Percentiles rank a stretch among this genome's conserved stretches.
Conservation (phyloP, 2,113 vertebrate species). For the Ammospiza nelsoni region DNA sequence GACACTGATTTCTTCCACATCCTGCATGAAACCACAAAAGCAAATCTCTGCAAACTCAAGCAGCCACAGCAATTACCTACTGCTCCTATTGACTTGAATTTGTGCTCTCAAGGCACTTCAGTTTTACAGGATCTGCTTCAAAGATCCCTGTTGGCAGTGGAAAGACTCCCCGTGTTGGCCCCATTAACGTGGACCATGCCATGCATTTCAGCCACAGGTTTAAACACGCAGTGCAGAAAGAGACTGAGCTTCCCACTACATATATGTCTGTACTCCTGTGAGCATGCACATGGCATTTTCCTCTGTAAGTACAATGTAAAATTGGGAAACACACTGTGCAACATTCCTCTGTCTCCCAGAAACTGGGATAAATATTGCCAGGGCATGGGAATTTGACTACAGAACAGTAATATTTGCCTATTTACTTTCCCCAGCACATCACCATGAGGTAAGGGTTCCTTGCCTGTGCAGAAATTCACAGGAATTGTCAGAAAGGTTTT, state of each 20-base stretch:
- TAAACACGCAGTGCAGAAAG: not conserved
- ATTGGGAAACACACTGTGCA: not conserved
- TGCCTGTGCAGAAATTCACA: not conserved
- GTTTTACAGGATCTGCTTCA: not conserved
- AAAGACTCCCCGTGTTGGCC: not conserved
- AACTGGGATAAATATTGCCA: not conserved
- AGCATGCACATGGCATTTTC: not conserved
- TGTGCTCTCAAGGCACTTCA: not conserved
- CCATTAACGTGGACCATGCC: not conserved
- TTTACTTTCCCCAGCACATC: not conserved
- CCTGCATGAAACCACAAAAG: slow-evolving; percentile 51
- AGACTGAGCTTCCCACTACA: not conserved
- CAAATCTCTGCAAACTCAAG: not conserved
- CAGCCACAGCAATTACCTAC: slow-evolving; percentile 4
- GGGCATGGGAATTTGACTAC: not conserved
- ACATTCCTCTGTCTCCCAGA: not conserved
- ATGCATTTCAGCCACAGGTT: not conserved
- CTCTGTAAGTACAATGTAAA: not conserved
- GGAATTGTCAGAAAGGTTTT: not conserved
- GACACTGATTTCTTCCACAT: slow-evolving; percentile 47
- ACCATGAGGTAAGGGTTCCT: not conserved
- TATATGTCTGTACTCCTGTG: not conserved
- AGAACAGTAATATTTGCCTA: not conserved
- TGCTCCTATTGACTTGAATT: not conserved
- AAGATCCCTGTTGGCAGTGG: not conserved